These are phyloP conservation scores for honey bee (Apis mellifera) DNA, from an alignment of 1,140 invertebrate genomes.

Conservation along the genomic window DNA sequence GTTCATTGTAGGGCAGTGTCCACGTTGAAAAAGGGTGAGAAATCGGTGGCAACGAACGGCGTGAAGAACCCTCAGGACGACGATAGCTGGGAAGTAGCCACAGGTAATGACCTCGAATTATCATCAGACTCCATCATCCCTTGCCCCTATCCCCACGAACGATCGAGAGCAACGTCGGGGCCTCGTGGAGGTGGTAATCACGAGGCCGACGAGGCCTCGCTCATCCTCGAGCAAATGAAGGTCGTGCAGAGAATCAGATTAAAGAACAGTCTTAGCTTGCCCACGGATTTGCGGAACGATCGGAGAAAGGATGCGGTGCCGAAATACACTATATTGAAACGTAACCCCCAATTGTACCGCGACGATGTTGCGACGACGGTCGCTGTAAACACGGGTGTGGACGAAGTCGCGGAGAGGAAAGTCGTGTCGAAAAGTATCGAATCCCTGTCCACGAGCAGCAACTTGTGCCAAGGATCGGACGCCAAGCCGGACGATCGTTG, in stretches of 20 bases:
- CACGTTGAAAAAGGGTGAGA: conserved; percentile 8
- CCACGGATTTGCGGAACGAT: conserved; percentile 11
- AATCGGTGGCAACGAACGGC: background rate
- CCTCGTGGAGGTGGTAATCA: conserved; percentile 15
- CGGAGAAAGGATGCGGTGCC: background rate
- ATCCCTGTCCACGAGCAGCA: background rate
- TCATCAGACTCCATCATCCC: conserved; percentile 15
- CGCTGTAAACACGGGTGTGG: too few species aligned
- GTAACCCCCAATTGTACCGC: background rate
- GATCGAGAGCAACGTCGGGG: conserved; percentile 3
- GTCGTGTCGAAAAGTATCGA: background rate
- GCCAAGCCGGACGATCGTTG: background rate
- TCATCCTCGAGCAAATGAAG: conserved; percentile 2
- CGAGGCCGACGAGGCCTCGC: conserved; percentile 15
- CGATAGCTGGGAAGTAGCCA: conserved; percentile 72
- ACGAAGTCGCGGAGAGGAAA: background rate
- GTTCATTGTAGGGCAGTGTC: conserved; percentile 2
- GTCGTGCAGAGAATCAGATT: background rate
- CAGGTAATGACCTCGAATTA: conserved; percentile 67
- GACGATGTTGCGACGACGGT: too few species aligned
- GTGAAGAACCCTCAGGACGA: conserved; percentile 35
- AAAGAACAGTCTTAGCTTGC: conserved; percentile 5
- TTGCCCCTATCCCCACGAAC: conserved; percentile 6
- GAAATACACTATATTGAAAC: background rate
- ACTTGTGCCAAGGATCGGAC: too few species aligned